A percentile compares a stretch with the other conserved stretches of the same genome.
Evolutionary conservation across 2,113 vertebrate species (phyloP).

Genomic region (Spheniscus mendiculus): DNA sequence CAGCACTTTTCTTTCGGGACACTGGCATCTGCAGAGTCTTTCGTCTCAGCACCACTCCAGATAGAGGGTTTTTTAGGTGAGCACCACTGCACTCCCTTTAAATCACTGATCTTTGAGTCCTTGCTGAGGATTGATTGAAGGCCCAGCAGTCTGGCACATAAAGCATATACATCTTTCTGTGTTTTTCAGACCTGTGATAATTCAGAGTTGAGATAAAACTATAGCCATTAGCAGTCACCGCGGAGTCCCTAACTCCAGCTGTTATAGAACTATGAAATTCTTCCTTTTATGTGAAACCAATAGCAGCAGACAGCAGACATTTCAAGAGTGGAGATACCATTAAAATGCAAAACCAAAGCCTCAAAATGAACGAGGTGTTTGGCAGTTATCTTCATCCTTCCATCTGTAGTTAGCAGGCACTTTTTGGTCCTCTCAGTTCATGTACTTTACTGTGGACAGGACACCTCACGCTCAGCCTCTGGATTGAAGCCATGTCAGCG

Average conservation of each 20-base stretch:
- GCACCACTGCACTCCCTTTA: not conserved
- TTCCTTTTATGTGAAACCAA: not conserved
- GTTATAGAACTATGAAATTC: not conserved
- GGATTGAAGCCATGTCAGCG: not conserved
- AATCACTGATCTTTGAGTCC: not conserved
- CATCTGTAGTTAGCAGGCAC: not conserved
- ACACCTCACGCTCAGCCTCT: not conserved
- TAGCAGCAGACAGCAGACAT: not conserved
- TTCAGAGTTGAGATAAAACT: not conserved
- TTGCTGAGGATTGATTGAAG: not conserved
- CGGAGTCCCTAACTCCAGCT: not conserved
- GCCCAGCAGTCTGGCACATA: not conserved
- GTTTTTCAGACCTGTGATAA: not conserved
- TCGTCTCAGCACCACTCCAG: not conserved
- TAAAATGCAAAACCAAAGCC: not conserved
- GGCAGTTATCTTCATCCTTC: not conserved
- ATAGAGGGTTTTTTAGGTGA: not conserved
- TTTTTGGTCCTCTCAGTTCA: not conserved
- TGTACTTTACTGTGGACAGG: not conserved
- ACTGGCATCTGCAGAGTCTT: not conserved
- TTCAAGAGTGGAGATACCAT: not conserved
- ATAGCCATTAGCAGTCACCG: not conserved
- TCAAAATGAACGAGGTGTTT: not conserved
- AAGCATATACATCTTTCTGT: not conserved
- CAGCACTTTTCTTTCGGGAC: not conserved